Percentiles rank a stretch among this genome's conserved stretches.
Conservation (phyloP, 2,113 vertebrate species). For the Pavo muticus region DNA sequence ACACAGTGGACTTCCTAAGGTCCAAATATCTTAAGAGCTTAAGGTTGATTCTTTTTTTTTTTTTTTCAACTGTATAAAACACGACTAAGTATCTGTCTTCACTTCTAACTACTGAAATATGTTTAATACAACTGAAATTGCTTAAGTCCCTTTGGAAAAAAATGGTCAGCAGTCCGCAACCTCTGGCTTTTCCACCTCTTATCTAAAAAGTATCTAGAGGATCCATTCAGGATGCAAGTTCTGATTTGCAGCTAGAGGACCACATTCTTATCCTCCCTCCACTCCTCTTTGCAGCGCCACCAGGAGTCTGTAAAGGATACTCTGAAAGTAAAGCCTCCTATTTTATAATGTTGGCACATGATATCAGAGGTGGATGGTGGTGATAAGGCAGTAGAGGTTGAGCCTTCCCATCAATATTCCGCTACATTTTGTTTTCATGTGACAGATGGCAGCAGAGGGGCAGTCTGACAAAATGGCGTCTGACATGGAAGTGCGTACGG, state of each 20-base stretch:
- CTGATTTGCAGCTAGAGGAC: too few species aligned
- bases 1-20: neutral
- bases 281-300: neutral
- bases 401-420: too few species aligned
- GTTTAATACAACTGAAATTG: neutral
- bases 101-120: neutral
- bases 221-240: neutral
- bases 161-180: neutral
- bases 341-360: too few species aligned
- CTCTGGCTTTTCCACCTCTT: neutral
- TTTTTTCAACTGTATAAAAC: neutral
- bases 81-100: neutral
- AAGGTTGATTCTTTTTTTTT: neutral
- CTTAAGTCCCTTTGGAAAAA: neutral
- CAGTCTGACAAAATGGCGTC: too few species aligned
- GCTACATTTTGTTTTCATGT: too few species aligned
- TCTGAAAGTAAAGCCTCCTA: too few species aligned
- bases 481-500: too few species aligned
- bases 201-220: neutral
- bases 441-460: too few species aligned
- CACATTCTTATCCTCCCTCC: neutral
- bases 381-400: too few species aligned
- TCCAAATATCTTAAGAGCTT: neutral
- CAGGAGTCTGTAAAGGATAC: neutral
- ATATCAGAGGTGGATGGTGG: too few species aligned